Conservation (phyloP, 2,888 invertebrate species). For the Rhogogaster chlorosoma region DNA sequence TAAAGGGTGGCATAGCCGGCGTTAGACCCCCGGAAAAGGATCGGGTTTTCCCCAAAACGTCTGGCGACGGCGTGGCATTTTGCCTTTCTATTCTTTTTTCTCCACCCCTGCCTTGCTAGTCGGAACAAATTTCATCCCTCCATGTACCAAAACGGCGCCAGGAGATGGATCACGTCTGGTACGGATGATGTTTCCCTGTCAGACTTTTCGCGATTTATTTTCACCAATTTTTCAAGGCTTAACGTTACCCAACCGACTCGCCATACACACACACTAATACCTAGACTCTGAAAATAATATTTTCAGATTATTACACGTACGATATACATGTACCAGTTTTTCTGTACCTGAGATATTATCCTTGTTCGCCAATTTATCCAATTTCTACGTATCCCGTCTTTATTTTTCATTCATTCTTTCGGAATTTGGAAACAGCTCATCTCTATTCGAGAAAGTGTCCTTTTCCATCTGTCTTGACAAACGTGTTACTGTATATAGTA, state of each 20-base stretch:
- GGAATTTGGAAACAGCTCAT: not conserved
- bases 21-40: not conserved
- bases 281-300: not conserved
- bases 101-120: not conserved
- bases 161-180: conserved; percentile 23
- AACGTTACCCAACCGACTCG: not conserved
- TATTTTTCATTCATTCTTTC: not conserved
- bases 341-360: not conserved
- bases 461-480: not conserved
- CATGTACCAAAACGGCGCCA: conserved; percentile 18
- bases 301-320: not conserved
- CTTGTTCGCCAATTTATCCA: not conserved
- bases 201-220: conserved; percentile 7
- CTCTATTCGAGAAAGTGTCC: not conserved
- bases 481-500: not conserved
- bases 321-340: not conserved
- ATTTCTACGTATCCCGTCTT: not conserved
- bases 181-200: conserved; percentile 6
- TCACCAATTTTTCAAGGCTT: not conserved
- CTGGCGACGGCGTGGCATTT: not conserved
- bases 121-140: conserved; percentile 9
- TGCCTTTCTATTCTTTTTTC: not conserved
- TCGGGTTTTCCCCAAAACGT: not conserved
- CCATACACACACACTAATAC: not conserved
- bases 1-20: not conserved